These are phyloP conservation scores for Glaucidium brasilianum DNA, from an alignment of 2,113 vertebrate genomes.

Conservation along the genomic window DNA sequence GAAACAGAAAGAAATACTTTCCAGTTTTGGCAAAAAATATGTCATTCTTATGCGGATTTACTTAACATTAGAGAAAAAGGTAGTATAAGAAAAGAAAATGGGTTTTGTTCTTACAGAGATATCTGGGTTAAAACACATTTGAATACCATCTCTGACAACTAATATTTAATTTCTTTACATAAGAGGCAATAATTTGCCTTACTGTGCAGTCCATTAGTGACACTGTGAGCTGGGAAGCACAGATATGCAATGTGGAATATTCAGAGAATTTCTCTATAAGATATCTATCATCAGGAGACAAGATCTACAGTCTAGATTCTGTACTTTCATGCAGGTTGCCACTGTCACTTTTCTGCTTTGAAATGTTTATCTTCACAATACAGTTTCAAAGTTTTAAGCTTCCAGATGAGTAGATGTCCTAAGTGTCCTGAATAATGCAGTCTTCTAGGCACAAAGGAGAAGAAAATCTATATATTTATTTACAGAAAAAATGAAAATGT, in stretches of 20 bases:
- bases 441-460: background rate
- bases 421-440: background rate
- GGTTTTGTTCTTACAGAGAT: background rate
- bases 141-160: background rate
- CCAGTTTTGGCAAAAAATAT: background rate
- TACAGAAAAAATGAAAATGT: background rate
- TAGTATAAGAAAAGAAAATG: background rate
- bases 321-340: background rate
- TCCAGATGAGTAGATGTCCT: background rate
- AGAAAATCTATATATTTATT: background rate
- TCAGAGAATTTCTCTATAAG: background rate
- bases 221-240: background rate
- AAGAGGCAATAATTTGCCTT: background rate
- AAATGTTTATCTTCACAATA: background rate
- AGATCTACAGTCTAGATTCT: background rate
- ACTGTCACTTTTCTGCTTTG: background rate
- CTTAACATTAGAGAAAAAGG: background rate
- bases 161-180: background rate
- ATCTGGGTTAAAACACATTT: background rate
- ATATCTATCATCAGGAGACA: background rate
- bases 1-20: background rate
- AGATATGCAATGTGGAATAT: background rate
- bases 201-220: background rate
- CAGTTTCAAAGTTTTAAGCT: background rate
- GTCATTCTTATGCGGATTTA: background rate